Base-by-base conservation (phyloP, 2,797 vertebrate genomes). In the Centropyge bicolor region DNA sequence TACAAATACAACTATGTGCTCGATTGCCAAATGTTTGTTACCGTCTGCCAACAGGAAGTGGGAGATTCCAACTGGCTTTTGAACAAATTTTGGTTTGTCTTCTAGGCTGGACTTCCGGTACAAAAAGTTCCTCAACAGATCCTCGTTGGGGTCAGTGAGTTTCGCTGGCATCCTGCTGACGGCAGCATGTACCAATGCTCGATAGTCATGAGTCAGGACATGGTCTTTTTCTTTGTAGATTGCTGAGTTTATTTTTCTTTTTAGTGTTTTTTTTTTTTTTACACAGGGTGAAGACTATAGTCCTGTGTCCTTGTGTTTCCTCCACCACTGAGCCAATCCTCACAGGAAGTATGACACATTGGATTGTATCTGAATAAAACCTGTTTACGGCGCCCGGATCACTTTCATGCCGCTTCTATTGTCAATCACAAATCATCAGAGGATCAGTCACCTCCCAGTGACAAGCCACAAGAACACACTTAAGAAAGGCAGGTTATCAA, bases 331-430 rank as follows among this genome's bases (percentile, higher is more conserved):
- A 3, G 41, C 31, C 20, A 40, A n/a, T 35, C 60, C 38, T 36
- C 35, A 13, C 43, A 55, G 45, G 6, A 41, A 36, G 57, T 20
- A 20, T 66, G 43, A 69, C 20, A 16, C 52, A 17, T 31, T 24
- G 8, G 4, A 46, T n/a, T 54, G 24, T 65, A 64, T 38, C 7
- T 20, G 31, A 74, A 31, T 68, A 46, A 78, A 66, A 84, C 49
- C 43, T 65, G 66, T 77, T 81, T 49, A 60, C 40, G 38, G 38
- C 48, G 41, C 43, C 69, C 51, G 10, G n/a, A 57, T 49, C 41
- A 36, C 65, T 45, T 73, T 12, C 19, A 31, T 20, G 36, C 51
- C 14, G 14, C 59, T 31, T 31, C 27, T 31, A 8, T 1, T 24
- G 1, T 22, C 49, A 24, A 49, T 63, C 64, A 65, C 71, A 61